Percentiles rank a stretch among this genome's conserved stretches.
phyloP scores from a whole-genome alignment of 2,888 invertebrate genomes.

The Eupithecia abbreviata region DNA sequence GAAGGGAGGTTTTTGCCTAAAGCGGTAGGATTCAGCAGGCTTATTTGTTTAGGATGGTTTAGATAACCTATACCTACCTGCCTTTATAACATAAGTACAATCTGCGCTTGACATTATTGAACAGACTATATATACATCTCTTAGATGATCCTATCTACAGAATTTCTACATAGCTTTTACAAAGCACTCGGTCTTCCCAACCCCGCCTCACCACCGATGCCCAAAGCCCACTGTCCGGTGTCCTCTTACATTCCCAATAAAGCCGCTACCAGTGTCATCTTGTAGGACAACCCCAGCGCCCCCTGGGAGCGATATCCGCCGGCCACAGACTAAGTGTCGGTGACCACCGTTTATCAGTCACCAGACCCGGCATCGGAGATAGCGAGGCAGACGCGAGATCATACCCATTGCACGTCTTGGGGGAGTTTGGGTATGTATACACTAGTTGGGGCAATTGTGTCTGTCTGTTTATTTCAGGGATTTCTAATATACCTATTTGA shows the following conservation, averaged over 20 bases:
- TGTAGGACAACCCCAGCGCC: conserved; percentile 64
- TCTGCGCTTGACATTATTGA: not conserved
- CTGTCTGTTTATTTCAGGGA: conserved; percentile 17
- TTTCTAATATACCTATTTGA: not conserved
- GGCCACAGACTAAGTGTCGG: conserved; percentile 53
- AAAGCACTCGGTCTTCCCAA: not conserved
- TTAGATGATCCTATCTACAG: not conserved
- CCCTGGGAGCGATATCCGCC: conserved; percentile 66
- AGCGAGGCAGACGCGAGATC: conserved; percentile 51
- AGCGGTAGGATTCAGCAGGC: not conserved
- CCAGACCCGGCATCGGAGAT: conserved; percentile 60
- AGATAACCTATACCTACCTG: too few relatives aligned
- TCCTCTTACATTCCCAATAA: conserved; percentile 40
- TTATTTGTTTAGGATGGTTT: too few relatives aligned
- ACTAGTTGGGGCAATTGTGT: conserved; percentile 15
- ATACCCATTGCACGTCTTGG: conserved; percentile 49
- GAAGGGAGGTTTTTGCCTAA: too few relatives aligned
- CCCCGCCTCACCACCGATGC: not conserved
- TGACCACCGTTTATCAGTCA: conserved; percentile 76
- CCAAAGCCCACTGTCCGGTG: not conserved
- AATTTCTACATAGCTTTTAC: not conserved
- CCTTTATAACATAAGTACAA: not conserved
- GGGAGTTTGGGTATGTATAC: conserved; percentile 27
- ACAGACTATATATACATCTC: too few relatives aligned
- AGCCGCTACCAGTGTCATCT: conserved; percentile 50